Conservation (phyloP, 2,113 vertebrate genomes). For the Myotis davidii region DNA sequence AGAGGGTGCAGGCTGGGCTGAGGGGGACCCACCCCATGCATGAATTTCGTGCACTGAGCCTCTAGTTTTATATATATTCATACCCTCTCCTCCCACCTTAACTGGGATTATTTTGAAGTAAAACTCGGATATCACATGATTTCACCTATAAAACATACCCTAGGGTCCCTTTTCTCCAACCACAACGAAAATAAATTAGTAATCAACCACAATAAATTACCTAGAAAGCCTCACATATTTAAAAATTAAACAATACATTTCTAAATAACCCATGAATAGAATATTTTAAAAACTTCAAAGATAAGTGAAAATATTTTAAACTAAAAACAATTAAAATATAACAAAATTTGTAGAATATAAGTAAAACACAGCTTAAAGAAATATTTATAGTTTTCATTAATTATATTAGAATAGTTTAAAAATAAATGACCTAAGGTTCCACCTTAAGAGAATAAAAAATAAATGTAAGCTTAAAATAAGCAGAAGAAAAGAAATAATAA, state of each 20-base stretch:
- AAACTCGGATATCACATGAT: neutral
- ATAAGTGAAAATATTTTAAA: conserved; percentile 7
- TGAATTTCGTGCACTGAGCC: too few relatives aligned
- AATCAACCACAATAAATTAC: neutral
- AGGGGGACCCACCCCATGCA: too few relatives aligned
- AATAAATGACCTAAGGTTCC: neutral
- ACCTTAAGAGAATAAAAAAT: neutral
- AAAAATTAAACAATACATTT: conserved; percentile 24
- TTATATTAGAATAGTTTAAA: neutral
- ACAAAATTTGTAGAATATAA: neutral
- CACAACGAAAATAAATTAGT: neutral
- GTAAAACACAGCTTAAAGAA: neutral
- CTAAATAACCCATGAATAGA: conserved; percentile 5
- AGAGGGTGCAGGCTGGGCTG: too few relatives aligned
- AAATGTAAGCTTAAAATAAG: neutral
- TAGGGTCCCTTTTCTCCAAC: neutral
- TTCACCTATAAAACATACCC: neutral
- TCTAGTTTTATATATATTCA: neutral
- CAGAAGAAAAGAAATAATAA: neutral
- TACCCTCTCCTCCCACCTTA: neutral
- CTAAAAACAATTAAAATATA: neutral
- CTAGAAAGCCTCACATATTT: conserved; percentile 7
- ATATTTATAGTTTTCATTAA: conserved; percentile 11
- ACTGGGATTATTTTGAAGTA: neutral
- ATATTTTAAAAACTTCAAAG: neutral